Evolutionary conservation across 2,797 vertebrate genomes (phyloP).

Genomic region (Manis crassicaudata): DNA sequence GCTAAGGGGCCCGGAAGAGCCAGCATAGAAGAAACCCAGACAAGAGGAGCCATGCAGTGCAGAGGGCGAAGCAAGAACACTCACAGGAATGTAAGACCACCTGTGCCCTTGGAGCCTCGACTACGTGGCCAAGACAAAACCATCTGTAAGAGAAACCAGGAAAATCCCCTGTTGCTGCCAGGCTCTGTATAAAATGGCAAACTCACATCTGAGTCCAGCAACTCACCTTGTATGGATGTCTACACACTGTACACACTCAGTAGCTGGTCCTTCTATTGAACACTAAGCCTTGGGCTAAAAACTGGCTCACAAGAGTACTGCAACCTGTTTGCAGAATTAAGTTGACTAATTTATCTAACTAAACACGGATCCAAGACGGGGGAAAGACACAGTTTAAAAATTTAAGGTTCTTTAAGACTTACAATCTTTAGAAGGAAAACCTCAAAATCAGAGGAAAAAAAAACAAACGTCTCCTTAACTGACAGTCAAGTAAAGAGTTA

Average conservation of each 20-base stretch:
- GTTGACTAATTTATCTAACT: neutral
- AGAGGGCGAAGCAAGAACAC: neutral
- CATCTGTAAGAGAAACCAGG: neutral
- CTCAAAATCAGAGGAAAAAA: neutral
- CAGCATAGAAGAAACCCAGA: neutral
- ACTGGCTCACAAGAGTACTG: neutral
- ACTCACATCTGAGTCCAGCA: neutral
- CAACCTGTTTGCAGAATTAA: neutral
- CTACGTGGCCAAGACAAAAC: neutral
- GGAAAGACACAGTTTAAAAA: neutral
- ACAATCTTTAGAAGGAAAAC: neutral
- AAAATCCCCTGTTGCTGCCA: neutral
- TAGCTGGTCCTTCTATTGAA: neutral
- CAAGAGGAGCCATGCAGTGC: neutral
- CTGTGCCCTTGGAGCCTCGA: neutral
- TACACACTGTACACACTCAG: neutral
- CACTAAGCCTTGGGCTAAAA: neutral
- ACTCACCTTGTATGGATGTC: neutral
- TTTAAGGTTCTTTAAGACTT: neutral
- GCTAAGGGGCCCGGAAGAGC: neutral
- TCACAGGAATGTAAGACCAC: neutral
- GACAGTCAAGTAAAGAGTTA: neutral
- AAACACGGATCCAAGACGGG: neutral
- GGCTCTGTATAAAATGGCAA: neutral
- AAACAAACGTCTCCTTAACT: neutral